Percentiles rank a stretch among this genome's conserved stretches.
Evolutionary conservation across 1,140 invertebrate genomes (phyloP).

Genomic region (Bursaphelenchus mucronatus): DNA sequence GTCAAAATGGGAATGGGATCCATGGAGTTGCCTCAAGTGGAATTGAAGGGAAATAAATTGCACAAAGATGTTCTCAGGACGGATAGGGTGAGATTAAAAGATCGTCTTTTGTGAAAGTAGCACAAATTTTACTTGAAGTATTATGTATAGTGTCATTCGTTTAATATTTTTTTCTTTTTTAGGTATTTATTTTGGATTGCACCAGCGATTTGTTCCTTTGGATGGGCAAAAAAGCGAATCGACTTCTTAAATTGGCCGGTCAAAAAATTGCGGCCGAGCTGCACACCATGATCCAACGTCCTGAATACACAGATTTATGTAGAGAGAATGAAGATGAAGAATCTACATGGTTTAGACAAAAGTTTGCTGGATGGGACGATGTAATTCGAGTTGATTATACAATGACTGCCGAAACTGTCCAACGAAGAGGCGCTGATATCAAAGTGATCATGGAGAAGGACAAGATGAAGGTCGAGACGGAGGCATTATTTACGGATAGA

Average conservation of each 20-base stretch:
- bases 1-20: conserved; percentile 95
- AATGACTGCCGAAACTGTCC: conserved; percentile 90
- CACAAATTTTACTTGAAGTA: neutral
- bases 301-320: conserved; percentile 80
- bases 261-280: conserved; percentile 56
- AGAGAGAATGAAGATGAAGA: conserved; percentile 70
- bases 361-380: conserved; percentile 97
- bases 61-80: conserved; percentile 74
- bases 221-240: conserved; percentile 96
- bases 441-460: conserved; percentile 64
- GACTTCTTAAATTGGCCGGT: conserved; percentile 82
- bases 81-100: conserved; percentile 64
- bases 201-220: conserved; percentile 94
- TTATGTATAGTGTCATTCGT: neutral
- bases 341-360: conserved; percentile 86
- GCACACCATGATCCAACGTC: conserved; percentile 76
- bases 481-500: conserved; percentile 87
- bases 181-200: conserved; percentile 95
- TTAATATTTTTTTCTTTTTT: neutral
- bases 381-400: conserved; percentile 98
- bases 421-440: conserved; percentile 82
- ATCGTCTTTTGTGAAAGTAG: too few species aligned
- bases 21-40: conserved; percentile 86
- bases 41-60: conserved; percentile 67
- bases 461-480: conserved; percentile 76